Conservation (phyloP, 1,140 invertebrate species). For the Ceratosolen solmsi region DNA sequence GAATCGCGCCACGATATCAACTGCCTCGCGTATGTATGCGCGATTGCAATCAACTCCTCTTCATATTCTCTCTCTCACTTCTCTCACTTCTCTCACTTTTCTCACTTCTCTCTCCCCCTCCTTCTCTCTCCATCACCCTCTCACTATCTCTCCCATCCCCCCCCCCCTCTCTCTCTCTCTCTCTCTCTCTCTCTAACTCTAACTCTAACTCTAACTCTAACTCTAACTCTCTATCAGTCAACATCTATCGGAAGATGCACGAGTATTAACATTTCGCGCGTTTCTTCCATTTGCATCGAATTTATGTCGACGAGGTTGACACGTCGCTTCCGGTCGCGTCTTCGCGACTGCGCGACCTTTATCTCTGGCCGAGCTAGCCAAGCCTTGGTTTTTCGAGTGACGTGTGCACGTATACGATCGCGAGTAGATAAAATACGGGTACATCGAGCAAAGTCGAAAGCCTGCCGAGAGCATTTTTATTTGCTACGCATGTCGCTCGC, state of each 20-base stretch:
- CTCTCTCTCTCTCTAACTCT: too few relatives aligned
- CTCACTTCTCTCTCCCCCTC: too few relatives aligned
- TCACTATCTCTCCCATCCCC: too few relatives aligned
- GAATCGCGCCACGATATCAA: constrained; percentile 22
- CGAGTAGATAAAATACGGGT: constrained; percentile 53
- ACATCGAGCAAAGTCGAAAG: background rate
- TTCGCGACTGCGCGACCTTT: constrained; percentile 59
- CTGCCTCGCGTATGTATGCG: too few relatives aligned
- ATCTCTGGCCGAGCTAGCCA: constrained; percentile 65
- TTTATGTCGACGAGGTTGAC: background rate
- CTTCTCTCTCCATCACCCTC: too few relatives aligned
- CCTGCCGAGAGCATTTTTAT: background rate
- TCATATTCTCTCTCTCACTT: background rate
- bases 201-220: too few relatives aligned
- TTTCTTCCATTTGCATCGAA: background rate
- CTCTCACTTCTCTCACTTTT: too few relatives aligned
- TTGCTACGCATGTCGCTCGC: constrained; percentile 8
- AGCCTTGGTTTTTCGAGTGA: constrained; percentile 73
- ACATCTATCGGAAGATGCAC: background rate
- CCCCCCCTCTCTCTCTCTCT: too few relatives aligned
- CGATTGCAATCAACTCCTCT: background rate
- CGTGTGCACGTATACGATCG: constrained; percentile 58
- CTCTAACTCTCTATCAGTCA: background rate
- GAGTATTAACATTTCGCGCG: background rate
- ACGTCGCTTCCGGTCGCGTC: constrained; percentile 54